A percentile compares a stretch with the other conserved stretches of the same genome.
phyloP scores from a whole-genome alignment of 2,888 invertebrate species.

The Uropetala carovei region DNA sequence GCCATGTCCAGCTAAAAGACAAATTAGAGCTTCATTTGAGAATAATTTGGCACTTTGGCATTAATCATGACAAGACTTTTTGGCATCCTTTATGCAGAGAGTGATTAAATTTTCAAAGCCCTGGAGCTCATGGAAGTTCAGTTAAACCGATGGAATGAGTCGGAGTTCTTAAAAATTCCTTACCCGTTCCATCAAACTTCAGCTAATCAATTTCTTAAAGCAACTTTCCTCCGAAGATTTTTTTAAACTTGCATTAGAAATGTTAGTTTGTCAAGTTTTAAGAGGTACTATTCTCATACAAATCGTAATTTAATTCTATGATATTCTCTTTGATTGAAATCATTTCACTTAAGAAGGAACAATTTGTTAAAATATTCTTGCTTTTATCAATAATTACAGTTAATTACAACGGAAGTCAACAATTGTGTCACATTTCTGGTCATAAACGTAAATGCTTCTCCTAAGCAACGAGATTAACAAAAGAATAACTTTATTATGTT shows the following conservation, averaged over 20 bases:
- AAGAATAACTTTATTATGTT: not conserved
- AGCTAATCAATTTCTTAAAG: not conserved
- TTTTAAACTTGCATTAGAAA: too few relatives aligned
- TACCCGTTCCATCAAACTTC: not conserved
- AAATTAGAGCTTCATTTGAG: not conserved
- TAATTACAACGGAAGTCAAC: too few relatives aligned
- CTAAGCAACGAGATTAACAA: not conserved
- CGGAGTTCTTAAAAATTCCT: not conserved
- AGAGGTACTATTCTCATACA: too few relatives aligned
- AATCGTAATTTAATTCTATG: too few relatives aligned
- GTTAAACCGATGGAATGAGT: not conserved
- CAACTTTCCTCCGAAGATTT: not conserved
- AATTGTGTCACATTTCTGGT: not conserved
- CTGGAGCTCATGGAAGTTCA: not conserved
- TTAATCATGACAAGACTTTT: not conserved
- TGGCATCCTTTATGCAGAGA: not conserved
- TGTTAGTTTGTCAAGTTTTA: too few relatives aligned
- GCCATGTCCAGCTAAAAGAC: not conserved
- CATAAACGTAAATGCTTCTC: not conserved
- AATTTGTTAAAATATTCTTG: too few relatives aligned
- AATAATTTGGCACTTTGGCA: too few relatives aligned
- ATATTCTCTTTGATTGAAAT: too few relatives aligned
- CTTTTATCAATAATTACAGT: too few relatives aligned
- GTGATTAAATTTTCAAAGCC: slow-evolving; percentile 12
- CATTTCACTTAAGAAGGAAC: too few relatives aligned